Percentiles rank a stretch among this genome's conserved stretches.
Conservation (phyloP, 2,888 invertebrate species). For the Lasioglossum figueresi region DNA sequence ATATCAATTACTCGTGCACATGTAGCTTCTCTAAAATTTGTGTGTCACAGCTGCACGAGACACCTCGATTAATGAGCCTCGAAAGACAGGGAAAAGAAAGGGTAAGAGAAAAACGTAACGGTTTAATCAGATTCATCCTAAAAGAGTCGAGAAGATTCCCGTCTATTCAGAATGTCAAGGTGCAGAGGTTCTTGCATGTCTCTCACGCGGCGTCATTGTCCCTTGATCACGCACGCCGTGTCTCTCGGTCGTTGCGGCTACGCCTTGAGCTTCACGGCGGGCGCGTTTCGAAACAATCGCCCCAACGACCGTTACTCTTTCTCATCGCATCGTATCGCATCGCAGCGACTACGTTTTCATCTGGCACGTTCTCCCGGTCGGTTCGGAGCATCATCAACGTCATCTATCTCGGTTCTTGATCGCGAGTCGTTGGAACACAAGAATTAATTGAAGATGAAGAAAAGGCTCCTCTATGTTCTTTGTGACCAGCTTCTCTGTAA, state of each 20-base stretch:
- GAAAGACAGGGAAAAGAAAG: background rate
- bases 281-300: constrained; percentile 62
- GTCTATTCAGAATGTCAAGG: constrained; percentile 3
- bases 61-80: background rate
- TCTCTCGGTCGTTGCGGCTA: constrained; percentile 23
- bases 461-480: background rate
- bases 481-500: background rate
- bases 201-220: constrained; percentile 25
- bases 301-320: constrained; percentile 65
- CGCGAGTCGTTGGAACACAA: background rate
- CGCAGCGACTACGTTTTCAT: background rate
- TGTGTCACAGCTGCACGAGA: background rate
- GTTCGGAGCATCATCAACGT: background rate
- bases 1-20: background rate
- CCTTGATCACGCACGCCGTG: constrained; percentile 21
- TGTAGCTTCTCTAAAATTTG: background rate
- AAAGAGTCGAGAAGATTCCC: constrained; percentile 10
- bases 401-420: background rate
- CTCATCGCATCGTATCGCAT: constrained; percentile 29
- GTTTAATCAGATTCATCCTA: constrained; percentile 1
- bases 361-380: background rate
- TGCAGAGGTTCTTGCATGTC: background rate
- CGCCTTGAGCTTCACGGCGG: constrained; percentile 63
- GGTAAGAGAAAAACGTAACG: background rate
- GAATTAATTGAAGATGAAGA: background rate